Evolutionary conservation across 2,797 vertebrate species (phyloP), one percentile per base, ranked within the genome.

Genomic region (Dicrostonyx torquatus): DNA sequence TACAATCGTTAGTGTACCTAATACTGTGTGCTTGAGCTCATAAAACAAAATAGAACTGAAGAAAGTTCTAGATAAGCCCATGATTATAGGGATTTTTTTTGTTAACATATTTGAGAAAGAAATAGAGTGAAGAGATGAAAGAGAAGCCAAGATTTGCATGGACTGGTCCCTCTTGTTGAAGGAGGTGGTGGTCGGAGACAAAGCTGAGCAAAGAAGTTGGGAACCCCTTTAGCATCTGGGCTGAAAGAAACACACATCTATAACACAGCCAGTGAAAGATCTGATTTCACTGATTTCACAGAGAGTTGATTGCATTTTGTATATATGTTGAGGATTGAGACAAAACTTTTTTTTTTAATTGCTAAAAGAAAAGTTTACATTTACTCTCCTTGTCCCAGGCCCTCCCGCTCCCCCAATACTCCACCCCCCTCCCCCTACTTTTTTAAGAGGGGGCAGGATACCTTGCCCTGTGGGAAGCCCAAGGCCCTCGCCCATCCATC

Each of bases 21-120:
- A 82, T 45, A 55, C 17, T 2, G 8, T 29, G 0, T 37, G 12
- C 4, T 86, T 9, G 29, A 68, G 29, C 78, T 66, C 45, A 68
- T 50, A 20, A 88, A 45, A 14, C 29, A 85, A 95, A 90, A 75
- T 31, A 76, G 50, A 92, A 48, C 60, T 79, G 55, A 87, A 26
- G 26, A 82, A 87, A 76, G 2, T 87, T 15, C 20, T 8, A 90
- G 75, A 6, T 0, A 62, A 66, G 45, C 11, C 24, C 5, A 50
- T 68, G 70, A 12, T 29, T 82, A 20, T 5, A 75, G 31, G 11
- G 14, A 20, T 53, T 34, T 77, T 34, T 77, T 87, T 80, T 84
- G 60, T 55, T n/a, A 85, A 37, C 2, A 2, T 66, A 18, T 93
- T 55, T 45, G 29, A 48, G 70, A 14, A 55, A 90, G n/a, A 79